These are phyloP conservation scores for Strix occidentalis DNA, from an alignment of 2,797 vertebrate species.

Conservation along the genomic window DNA sequence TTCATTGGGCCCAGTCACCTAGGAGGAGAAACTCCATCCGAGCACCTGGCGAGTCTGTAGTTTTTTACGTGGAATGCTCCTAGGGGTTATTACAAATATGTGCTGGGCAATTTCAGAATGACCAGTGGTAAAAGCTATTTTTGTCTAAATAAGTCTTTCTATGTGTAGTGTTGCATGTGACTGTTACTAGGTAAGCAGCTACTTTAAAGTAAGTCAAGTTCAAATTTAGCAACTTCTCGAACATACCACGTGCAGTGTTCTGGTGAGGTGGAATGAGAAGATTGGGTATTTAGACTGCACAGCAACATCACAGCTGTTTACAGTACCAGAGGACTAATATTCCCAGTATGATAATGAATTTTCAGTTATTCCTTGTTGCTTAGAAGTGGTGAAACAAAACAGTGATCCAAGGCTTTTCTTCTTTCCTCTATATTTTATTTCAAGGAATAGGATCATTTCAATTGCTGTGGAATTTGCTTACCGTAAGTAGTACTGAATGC, in stretches of 20 bases:
- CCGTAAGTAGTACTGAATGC: neutral
- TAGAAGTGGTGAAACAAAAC: neutral
- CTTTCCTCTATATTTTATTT: neutral
- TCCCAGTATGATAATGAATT: neutral
- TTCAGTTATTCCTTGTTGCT: neutral
- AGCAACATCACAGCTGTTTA: neutral
- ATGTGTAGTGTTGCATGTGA: neutral
- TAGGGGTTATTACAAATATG: neutral
- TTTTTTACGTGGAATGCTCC: neutral
- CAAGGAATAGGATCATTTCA: neutral
- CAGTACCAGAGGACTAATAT: neutral
- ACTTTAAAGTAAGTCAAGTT: neutral
- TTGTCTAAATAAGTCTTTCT: neutral
- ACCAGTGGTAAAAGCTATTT: neutral
- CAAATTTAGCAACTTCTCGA: neutral
- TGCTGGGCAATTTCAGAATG: neutral
- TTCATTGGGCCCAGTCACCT: rapidly evolving
- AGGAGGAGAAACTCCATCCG: neutral
- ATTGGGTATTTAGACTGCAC: neutral
- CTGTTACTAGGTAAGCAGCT: neutral
- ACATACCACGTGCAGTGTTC: neutral
- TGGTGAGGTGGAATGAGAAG: neutral
- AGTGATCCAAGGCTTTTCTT: neutral
- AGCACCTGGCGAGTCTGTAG: neutral
- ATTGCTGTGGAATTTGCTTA: neutral